Evolutionary conservation across 2,113 vertebrate species (phyloP), one percentile per base, ranked within the genome.

Genomic region (Campylomormyrus numenius): DNA sequence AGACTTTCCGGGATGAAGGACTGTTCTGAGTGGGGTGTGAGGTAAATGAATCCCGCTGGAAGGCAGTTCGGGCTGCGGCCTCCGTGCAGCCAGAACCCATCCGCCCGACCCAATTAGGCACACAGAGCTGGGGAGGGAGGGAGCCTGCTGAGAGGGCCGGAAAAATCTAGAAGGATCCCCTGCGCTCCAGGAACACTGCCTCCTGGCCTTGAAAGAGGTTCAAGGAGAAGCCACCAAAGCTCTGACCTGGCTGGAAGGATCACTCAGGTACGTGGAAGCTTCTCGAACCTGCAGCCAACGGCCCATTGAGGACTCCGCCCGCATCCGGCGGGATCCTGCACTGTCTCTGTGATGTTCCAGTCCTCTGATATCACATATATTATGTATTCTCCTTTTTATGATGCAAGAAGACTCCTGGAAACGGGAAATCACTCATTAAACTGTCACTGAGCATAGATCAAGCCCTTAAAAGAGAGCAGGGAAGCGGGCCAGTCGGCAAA

Each of bases 81-180:
- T 31, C 19, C n/a, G 4, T 48, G 45, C 49, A 49, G 45, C 49
- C 27, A 42, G 85, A 56, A 42, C 92, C 93, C 90, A 94, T 93
- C 94, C 92, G 88, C 93, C 95, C 93, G 96, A 95, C 94, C 94
- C 94, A 96, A 95, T 96, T 95, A 96, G 94, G 93, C 94, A 94
- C 94, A 95, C 92, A 90, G 93, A 94, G 93, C 93, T 92, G 85
- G 94, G 93, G 92, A 91, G 91, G 91, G 90, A 93, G 89, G 80
- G 77, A 87, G 92, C 91, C 91, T 90, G 42, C 21, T 42, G 39
- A 24, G 42, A 48, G 42, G 45, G 77, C 77, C 6, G 17, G 77
- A 35, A n/a, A 87, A 35, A 87, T 48, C 42, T 5, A 89, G 91
- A 48, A 50, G n/a, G 17, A 48, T 53, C 3, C 85, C 10, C 11